Evolutionary conservation across 2,113 vertebrate species (phyloP), one percentile per base, ranked within the genome.

Genomic region (Mobula birostris): DNA sequence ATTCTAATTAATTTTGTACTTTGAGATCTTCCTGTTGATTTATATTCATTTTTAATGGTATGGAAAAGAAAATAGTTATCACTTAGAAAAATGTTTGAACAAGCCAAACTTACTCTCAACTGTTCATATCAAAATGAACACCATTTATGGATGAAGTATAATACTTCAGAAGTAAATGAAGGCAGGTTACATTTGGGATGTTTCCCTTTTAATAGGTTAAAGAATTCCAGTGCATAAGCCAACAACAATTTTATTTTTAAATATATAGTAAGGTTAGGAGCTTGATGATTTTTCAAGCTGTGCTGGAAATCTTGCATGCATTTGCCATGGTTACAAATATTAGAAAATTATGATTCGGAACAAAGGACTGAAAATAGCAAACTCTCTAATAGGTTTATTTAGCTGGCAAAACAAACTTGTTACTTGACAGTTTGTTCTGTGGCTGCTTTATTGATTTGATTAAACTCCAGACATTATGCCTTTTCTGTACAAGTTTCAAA

Each of bases 271-370:
- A 29, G 68, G 17, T 93, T 74, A 93, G 72, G 40, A 93, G 27
- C 72, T 14, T 72, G 32, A 40, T 48, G 40, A 36, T 92, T 93
- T 93, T 93, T 72, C 68, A 93, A 93, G 36, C 91, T 93, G 91
- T 48, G 40, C 40, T 27, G 36, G 74, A 76, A 72, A 14, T 48
- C 40, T 93, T 93, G 19, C 91, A 76, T 93, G 70, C 40, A 40
- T 48, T 93, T 93, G 12, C 91, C 91, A 76, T 93, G 91, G 68
- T 93, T 93, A 76, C 91, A 76, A 74, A 93, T 74, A 93, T 93
- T 93, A 93, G 91, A 24, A 93, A 93, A 74, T 76, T 93, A 56
- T 74, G 91, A 93, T 93, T 74, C 91, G 56, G 66, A 74, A 56
- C 72, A 70, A 93, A 56, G 40, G 15, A 70, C 21, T 93, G 91